Base-by-base conservation (phyloP, 2,888 invertebrate species). In the Cephus pulcher region DNA sequence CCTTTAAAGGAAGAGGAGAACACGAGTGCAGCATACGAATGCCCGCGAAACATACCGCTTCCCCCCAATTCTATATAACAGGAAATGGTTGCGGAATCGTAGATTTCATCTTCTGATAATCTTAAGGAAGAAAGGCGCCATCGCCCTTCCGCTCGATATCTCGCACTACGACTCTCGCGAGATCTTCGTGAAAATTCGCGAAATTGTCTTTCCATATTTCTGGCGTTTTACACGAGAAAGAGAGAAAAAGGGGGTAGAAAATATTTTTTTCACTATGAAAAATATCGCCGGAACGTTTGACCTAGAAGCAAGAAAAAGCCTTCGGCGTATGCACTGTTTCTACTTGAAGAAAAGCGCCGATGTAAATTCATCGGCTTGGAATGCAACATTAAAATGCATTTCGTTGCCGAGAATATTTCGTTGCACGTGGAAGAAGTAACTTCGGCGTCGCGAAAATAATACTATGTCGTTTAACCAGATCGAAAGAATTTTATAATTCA, bases 61-160 rank as follows among this genome's bases (percentile, higher is more conserved):
- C n/a, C 37, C 3, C 76, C 37, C 73, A 30, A 73, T n/a, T 68
- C 32, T 35, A 35, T 73, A 11, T 32, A n/a, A 33, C n/a, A 68
- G 56, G 78, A 75, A 74, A 75, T 73, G 74, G 76, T 35, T 71
- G 73, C 37, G 79, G 79, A 79, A 68, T 75, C 69, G 80, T 73
- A 73, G 80, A 82, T 82, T 71, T 23, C 71, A 71, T 71, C 12
- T 71, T 71, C 30, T 71, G 71, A 71, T 32, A 71, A 71, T 33
- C 71, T 71, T 30, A 32, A 15, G 32, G 32, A 56, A 23, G 23
- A 71, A 56, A 56, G 23, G 2, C 56, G 56, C 73, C 73, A 23
- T 23, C 11, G 23, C 30, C 12, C 76, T 37, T n/a, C 32, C 40
- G 73, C 40, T 76, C 74, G 37, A 73, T 76, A 56, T 69, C 71